Evolutionary conservation across 2,797 vertebrate species (phyloP).

Genomic region (Parambassis ranga): DNA sequence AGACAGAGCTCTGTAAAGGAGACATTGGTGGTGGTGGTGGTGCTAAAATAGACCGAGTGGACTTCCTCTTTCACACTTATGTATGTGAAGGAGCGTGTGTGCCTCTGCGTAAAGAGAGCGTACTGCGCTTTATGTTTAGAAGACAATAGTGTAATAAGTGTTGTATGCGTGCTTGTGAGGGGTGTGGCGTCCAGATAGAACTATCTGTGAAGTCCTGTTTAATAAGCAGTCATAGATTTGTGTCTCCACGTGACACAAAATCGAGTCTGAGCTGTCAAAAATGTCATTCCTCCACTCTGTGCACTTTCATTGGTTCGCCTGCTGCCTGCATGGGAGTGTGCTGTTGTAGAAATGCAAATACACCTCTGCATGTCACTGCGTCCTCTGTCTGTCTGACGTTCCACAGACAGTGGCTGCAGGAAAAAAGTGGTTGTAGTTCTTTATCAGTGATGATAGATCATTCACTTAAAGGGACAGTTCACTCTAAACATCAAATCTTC

Average conservation of each 20-base stretch:
- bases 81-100: no score
- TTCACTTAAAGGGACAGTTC: no score
- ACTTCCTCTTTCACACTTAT: constrained; percentile 59
- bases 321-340: constrained; percentile 26
- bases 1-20: not conserved
- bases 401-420: no score
- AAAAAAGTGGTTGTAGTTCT: no score
- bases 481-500: no score
- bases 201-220: accelerated
- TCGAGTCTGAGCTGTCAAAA: constrained; percentile 11
- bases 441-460: no score
- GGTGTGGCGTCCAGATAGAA: no score
- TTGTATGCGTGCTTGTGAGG: no score
- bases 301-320: constrained; percentile 18
- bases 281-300: constrained; percentile 17
- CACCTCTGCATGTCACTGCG: not conserved
- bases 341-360: not conserved
- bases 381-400: no score
- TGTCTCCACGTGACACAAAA: not conserved
- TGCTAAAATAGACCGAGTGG: constrained; percentile 1
- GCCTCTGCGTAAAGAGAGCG: no score
- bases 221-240: not conserved
- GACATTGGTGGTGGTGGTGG: not conserved
- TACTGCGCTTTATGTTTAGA: no score
- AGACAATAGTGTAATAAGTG: no score